These are phyloP conservation scores for Leptinotarsa undecemlineata DNA, from an alignment of 1,140 invertebrate species.

Conservation along the genomic window DNA sequence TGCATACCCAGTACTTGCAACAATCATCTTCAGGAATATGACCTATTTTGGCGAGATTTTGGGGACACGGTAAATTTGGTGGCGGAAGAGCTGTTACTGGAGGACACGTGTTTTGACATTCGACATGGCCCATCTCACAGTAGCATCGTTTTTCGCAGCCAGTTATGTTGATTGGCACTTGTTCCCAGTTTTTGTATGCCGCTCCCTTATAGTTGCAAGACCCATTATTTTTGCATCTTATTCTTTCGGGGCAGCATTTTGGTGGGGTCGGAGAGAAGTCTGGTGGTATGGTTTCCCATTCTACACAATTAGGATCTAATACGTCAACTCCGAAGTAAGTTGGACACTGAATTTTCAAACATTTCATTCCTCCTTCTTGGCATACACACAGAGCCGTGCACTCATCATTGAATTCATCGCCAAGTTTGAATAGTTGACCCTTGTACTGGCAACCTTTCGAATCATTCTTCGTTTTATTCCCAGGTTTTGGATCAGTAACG, in stretches of 20 bases:
- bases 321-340: constrained; percentile 80
- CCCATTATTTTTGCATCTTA: constrained; percentile 76
- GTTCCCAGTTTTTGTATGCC: constrained; percentile 62
- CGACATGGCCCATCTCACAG: constrained; percentile 83
- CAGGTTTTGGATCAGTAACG: constrained; percentile 15
- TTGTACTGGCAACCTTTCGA: constrained; percentile 60
- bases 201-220: constrained; percentile 73
- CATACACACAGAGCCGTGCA: constrained; percentile 77
- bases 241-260: constrained; percentile 79
- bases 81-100: constrained; percentile 75
- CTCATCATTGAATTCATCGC: constrained; percentile 69
- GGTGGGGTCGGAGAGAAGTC: constrained; percentile 73
- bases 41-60: constrained; percentile 65
- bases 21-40: constrained; percentile 80
- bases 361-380: constrained; percentile 67
- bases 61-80: constrained; percentile 69
- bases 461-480: constrained; percentile 24
- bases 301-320: constrained; percentile 78
- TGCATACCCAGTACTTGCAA: constrained; percentile 74
- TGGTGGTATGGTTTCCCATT: constrained; percentile 79
- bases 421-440: constrained; percentile 60
- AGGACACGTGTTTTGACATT: constrained; percentile 79
- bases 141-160: constrained; percentile 85
- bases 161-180: constrained; percentile 63
- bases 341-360: constrained; percentile 79